Base-by-base conservation (phyloP, 1,140 invertebrate species). In the Nautilus pompilius region DNA sequence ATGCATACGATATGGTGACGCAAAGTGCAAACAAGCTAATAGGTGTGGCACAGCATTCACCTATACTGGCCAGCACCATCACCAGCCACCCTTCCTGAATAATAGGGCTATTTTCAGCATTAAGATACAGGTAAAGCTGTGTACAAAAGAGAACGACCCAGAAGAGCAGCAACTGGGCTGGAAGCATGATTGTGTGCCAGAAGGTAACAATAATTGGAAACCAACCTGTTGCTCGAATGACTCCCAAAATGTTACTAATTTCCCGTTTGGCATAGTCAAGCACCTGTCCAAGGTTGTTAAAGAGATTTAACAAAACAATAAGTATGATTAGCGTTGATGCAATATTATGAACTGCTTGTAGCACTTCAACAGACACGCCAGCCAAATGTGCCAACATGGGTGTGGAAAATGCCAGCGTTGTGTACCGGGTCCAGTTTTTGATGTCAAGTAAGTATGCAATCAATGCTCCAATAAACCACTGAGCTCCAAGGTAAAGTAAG, bases 1-100 rank as follows among this genome's bases (percentile, higher is more conserved):
- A 86, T 5, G 82, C 63, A 69, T 86, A 86, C 4, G 84, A 83
- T 10, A 87, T 82, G 1, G 85, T 81, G 4, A 87, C 80, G 65
- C 84, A 84, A n/a, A 86, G 80, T 5, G 84, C 84, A 48, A 85
- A 72, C 28, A 87, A 70, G 60, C 82, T 84, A 22, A 87, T 70
- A n/a, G 86, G 86, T 54, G 84, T 85, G 26, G 79, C 78, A 72
- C 84, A 86, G 33, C 85, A 82, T 63, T 85, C 80, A 34, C 83
- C 83, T 24, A 84, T 77, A 36, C 78, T 78, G 24, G 81, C 83
- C 24, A 86, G 68, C 24, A 85, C 34, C 51, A 84, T 65, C 45
- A 85, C 63, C 26, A 83, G 75, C 81, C 79, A 82, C 34, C 83
- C 77, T 51, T 81, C 78, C 33, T 78, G 68, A 33, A 72, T 59